Evolutionary conservation across 2,888 invertebrate genomes (phyloP).

Genomic region (Microctonus hyperodae): DNA sequence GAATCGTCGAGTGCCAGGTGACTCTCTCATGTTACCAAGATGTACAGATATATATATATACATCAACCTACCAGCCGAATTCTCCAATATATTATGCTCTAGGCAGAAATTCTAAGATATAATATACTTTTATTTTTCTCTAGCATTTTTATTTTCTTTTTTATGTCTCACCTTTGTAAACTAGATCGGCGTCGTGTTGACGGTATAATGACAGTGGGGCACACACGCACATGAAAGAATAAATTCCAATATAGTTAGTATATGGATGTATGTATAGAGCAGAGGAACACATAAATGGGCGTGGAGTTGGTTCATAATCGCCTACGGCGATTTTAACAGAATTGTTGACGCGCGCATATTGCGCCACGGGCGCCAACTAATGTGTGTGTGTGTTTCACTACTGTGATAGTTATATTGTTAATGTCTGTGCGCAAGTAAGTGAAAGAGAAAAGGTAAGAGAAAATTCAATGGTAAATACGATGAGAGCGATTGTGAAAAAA

Average conservation of each 20-base stretch:
- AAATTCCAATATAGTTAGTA: slow-evolving; percentile 24
- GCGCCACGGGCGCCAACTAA: slow-evolving; percentile 2
- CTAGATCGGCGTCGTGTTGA: slow-evolving; percentile 29
- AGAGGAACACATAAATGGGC: slow-evolving; percentile 17
- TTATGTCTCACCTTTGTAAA: slow-evolving; percentile 16
- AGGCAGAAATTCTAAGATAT: slow-evolving; percentile 2
- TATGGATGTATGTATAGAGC: neutral
- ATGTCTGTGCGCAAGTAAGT: slow-evolving; percentile 1
- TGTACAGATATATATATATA: slow-evolving; percentile 4
- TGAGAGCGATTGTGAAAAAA: slow-evolving; percentile 11
- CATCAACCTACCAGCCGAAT: neutral
- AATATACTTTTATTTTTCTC: neutral
- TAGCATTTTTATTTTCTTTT: neutral
- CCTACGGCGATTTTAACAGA: slow-evolving; percentile 23
- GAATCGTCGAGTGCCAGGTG: slow-evolving; percentile 39
- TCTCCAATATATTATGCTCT: slow-evolving; percentile 7
- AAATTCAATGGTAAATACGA: neutral
- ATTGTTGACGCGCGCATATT: slow-evolving; percentile 27
- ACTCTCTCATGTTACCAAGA: slow-evolving; percentile 37
- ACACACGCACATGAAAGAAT: slow-evolving; percentile 21
- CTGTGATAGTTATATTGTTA: neutral
- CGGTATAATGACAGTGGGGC: slow-evolving; percentile 30
- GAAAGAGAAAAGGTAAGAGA: slow-evolving; percentile 7
- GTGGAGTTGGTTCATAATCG: slow-evolving; percentile 26
- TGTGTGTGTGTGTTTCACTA: neutral